Percentiles rank a stretch among this genome's conserved stretches.
phyloP scores from a whole-genome alignment of 1,140 invertebrate genomes.

The Diabrotica virgifera region DNA sequence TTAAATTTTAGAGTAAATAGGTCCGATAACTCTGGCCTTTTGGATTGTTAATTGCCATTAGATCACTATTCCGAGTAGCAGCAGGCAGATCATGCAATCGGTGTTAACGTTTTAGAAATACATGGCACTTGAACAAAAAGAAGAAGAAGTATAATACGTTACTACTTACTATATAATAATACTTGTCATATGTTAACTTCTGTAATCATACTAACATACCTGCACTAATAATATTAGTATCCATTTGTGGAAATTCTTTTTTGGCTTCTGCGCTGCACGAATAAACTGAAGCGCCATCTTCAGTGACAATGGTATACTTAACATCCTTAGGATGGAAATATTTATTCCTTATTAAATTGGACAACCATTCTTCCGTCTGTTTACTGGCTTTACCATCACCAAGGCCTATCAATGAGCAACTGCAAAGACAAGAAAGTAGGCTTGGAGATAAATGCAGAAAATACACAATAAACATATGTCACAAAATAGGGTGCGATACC shows the following conservation, averaged over 20 bases:
- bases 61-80: no score
- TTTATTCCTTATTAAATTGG: constrained; percentile 58
- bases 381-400: constrained; percentile 87
- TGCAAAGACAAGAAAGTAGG: constrained; percentile 40
- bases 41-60: no score
- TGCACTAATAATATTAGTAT: constrained; percentile 77
- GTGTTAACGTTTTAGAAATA: no score
- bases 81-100: no score
- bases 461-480: not conserved
- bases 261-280: constrained; percentile 79
- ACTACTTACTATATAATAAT: no score
- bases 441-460: no score
- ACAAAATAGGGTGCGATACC: no score
- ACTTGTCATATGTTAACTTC: not conserved
- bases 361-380: constrained; percentile 77
- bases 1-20: no score
- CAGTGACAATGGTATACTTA: constrained; percentile 80
- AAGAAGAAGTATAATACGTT: no score
- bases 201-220: constrained; percentile 46
- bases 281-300: constrained; percentile 87
- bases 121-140: no score
- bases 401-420: constrained; percentile 73
- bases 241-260: constrained; percentile 80
- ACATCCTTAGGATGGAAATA: constrained; percentile 58
- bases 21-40: no score